Evolutionary conservation across 2,888 invertebrate species (phyloP).

Genomic region (Lasioglossum vierecki): DNA sequence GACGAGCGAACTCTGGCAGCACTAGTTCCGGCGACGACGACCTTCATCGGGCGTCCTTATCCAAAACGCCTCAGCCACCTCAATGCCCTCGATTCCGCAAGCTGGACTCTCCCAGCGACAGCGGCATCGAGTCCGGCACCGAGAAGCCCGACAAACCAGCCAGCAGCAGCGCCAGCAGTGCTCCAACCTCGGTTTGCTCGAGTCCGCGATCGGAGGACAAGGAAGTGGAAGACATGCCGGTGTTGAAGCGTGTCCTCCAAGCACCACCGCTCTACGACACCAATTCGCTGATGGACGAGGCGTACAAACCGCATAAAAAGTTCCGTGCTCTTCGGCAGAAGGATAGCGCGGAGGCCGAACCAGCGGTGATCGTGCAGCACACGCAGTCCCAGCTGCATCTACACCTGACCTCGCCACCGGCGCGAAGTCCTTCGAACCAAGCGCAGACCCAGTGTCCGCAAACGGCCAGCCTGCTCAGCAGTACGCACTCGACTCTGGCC

Average conservation of each 20-base stretch:
- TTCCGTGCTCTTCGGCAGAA: constrained; percentile 93
- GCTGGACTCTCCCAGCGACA: constrained; percentile 95
- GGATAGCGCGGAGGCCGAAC: constrained; percentile 92
- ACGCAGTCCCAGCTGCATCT: constrained; percentile 85
- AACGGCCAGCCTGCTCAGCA: constrained; percentile 89
- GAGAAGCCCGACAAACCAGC: constrained; percentile 91
- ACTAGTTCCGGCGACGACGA: constrained; percentile 93
- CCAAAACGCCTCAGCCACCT: constrained; percentile 83
- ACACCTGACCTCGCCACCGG: constrained; percentile 83
- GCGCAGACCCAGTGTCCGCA: constrained; percentile 79
- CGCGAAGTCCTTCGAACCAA: constrained; percentile 85
- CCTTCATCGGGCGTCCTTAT: constrained; percentile 81
- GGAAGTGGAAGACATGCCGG: constrained; percentile 95
- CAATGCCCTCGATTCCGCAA: constrained; percentile 90
- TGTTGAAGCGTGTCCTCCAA: constrained; percentile 95
- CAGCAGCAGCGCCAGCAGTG: constrained; percentile 87
- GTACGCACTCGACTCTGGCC: constrained; percentile 95
- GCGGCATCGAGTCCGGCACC: constrained; percentile 96
- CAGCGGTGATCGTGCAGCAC: constrained; percentile 85
- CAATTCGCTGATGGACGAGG: constrained; percentile 96
- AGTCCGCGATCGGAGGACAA: constrained; percentile 94
- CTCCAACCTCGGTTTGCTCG: constrained; percentile 92
- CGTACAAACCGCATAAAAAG: constrained; percentile 97
- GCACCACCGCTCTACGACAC: constrained; percentile 96
- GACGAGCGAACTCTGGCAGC: constrained; percentile 89